Evolutionary conservation across 2,113 vertebrate genomes (phyloP), one percentile per base, ranked within the genome.

Genomic region (Heterochromis multidens): DNA sequence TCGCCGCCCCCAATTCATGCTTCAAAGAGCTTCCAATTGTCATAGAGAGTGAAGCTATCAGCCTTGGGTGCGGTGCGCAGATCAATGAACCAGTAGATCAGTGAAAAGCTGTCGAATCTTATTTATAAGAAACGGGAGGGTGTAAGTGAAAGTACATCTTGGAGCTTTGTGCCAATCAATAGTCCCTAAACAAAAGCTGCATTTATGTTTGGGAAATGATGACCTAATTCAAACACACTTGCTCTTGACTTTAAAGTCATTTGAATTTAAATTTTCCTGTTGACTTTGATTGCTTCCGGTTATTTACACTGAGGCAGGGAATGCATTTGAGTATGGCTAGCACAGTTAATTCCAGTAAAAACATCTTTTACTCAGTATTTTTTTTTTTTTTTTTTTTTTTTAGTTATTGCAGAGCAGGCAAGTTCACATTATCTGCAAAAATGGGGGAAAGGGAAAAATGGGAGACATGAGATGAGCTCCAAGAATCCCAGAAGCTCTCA

Each of bases 11-110:
- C 61, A 35, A 61, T 83, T 86, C 77, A 81, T 82, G 85, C 85
- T 85, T 84, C 63, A 87, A 85, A 81, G 80, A 85, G 59, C 61
- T 59, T 81, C 79, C 90, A 83, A 83, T 82, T 83, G 52, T 81
- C 57, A 78, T 33, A 74, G 82, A 80, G 82, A 80, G 79, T 54
- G 76, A 70, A 85, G 70, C 62, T 52, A 83, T 88, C 63, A 74
- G 63, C 60, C 29, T 25, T 52, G 58, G 49, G 77, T 61, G 60
- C 25, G 46, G 31, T 31, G 58, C 17, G 40, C 21, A 23, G 61
- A 86, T 89, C 89, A 82, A 80, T 91, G 85, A 61, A 88, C 23
- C 77, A 52, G 77, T 21, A 76, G 74, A 87, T 92, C 72, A 84
- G 72, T 59, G 62, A 81, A 16, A 43, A 79, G 74, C 61, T 83